phyloP scores from a whole-genome alignment of 1,140 invertebrate genomes.

The Drosophila pandora region DNA sequence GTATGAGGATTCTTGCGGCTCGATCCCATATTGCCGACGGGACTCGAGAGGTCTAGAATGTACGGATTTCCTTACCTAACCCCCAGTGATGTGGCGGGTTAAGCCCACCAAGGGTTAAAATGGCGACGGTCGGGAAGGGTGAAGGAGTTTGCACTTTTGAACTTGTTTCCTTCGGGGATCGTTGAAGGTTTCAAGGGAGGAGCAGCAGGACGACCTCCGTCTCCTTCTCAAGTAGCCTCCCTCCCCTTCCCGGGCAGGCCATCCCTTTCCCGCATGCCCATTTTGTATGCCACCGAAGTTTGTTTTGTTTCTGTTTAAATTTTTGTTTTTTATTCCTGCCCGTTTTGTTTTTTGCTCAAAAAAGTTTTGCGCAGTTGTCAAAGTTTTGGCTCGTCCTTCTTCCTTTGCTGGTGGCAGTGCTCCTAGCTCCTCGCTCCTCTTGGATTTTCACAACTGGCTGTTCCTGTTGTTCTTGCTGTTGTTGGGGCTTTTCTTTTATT shows the following conservation, averaged over 20 bases:
- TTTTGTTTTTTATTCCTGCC: constrained; percentile 27
- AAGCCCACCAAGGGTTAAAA: constrained; percentile 27
- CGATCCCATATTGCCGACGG: no score
- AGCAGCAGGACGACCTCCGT: neutral
- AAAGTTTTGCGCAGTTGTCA: constrained; percentile 75
- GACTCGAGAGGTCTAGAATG: neutral
- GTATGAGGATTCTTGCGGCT: no score
- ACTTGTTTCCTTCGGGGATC: constrained; percentile 53
- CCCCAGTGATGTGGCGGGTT: neutral
- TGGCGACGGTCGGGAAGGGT: constrained; percentile 35
- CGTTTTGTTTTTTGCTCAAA: constrained; percentile 40
- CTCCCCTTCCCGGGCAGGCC: neutral
- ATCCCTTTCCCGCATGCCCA: constrained; percentile 44
- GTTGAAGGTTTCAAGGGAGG: no score
- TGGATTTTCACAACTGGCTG: constrained; percentile 9
- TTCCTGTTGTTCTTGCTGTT: constrained; percentile 19
- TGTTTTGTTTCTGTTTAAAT: constrained; percentile 41
- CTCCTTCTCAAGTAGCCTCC: neutral
- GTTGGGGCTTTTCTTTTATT: constrained; percentile 64
- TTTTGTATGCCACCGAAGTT: constrained; percentile 72
- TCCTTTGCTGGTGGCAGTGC: constrained; percentile 2
- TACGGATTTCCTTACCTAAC: neutral
- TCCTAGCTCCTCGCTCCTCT: constrained; percentile 1
- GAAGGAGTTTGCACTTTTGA: constrained; percentile 72
- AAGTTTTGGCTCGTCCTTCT: constrained; percentile 57